phyloP scores from a whole-genome alignment of 2,113 vertebrate species.

The Rhegmatorhina hoffmannsi region DNA sequence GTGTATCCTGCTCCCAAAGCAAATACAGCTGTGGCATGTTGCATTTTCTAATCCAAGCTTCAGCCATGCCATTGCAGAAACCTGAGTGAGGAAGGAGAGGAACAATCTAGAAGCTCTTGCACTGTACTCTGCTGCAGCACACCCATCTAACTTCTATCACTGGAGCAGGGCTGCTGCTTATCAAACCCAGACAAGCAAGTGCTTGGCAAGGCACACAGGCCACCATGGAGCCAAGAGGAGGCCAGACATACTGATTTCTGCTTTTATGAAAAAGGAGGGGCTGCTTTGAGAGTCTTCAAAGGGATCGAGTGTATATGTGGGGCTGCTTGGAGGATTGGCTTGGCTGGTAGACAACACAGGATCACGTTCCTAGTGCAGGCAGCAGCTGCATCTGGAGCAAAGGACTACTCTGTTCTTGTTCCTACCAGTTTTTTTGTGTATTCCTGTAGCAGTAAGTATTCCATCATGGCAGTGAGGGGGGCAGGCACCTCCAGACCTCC shows the following conservation, averaged over 20 bases:
- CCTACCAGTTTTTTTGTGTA: neutral
- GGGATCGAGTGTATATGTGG: neutral
- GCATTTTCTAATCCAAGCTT: neutral
- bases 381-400: neutral
- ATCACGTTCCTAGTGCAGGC: neutral
- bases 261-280: neutral
- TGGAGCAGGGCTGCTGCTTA: neutral
- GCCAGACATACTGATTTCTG: neutral
- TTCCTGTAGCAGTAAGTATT: neutral
- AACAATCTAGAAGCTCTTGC: neutral
- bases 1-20: neutral
- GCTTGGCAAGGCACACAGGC: neutral
- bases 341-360: fast-evolving
- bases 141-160: neutral
- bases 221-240: neutral
- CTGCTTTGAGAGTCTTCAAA: neutral
- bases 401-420: neutral
- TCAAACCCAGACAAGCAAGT: neutral
- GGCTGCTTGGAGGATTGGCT: neutral
- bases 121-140: neutral
- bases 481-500: neutral
- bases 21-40: neutral
- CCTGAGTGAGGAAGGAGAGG: fast-evolving
- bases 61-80: neutral
- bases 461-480: neutral